A percentile compares a stretch with the other conserved stretches of the same genome.
These are phyloP conservation scores for Brachynemurus nebulosus DNA, from an alignment of 2,888 invertebrate genomes.

Conservation along the genomic window DNA sequence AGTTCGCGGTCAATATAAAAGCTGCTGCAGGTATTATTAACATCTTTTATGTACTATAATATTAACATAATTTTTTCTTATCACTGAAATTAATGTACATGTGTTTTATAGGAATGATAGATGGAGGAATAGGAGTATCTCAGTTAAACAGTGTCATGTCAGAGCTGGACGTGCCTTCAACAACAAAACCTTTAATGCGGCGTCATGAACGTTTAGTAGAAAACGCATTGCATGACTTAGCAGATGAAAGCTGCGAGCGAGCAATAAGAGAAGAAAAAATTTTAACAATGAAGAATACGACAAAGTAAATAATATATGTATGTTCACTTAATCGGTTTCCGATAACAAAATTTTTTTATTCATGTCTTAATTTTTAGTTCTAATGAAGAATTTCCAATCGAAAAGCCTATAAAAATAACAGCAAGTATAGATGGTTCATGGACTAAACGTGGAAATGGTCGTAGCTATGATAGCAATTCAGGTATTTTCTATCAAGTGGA, in stretches of 20 bases:
- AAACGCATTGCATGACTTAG: conserved; percentile 10
- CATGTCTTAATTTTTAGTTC: too few species aligned
- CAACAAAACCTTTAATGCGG: conserved; percentile 9
- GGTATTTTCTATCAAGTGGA: too few species aligned
- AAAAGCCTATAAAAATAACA: neutral
- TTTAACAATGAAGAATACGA: conserved; percentile 11
- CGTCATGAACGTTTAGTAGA: conserved; percentile 13
- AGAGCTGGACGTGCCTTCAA: conserved; percentile 10
- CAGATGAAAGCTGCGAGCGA: conserved; percentile 13
- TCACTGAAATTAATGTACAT: too few species aligned
- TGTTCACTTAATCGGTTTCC: neutral
- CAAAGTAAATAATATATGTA: neutral
- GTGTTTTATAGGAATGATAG: conserved; percentile 9
- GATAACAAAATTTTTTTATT: neutral
- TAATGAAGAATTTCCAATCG: neutral
- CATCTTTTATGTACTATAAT: neutral
- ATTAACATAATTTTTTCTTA: neutral
- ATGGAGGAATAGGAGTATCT: conserved; percentile 12
- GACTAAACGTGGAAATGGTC: neutral
- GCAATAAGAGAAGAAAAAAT: too few species aligned
- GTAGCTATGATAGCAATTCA: neutral
- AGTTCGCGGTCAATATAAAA: conserved; percentile 3
- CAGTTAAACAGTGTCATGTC: conserved; percentile 12
- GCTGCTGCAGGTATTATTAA: conserved; percentile 1
- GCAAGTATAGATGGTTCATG: neutral